Conservation (phyloP, 2,888 invertebrate species). For the Eupithecia centaureata region DNA sequence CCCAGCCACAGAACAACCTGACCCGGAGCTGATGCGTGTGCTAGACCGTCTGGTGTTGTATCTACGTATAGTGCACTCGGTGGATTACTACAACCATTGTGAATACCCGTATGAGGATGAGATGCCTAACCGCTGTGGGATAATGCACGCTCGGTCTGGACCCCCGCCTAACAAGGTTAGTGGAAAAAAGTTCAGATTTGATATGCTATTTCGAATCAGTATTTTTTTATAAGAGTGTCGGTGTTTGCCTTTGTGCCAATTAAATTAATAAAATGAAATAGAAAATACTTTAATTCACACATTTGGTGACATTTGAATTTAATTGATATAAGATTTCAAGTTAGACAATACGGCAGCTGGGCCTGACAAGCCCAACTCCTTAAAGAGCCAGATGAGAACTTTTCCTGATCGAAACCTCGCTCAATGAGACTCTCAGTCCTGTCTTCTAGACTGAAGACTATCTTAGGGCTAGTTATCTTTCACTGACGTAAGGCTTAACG, state of each 20-base stretch:
- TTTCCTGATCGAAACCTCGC: no score
- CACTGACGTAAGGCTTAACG: background rate
- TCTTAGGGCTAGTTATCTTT: background rate
- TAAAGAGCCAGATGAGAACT: no score
- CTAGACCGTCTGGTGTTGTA: conserved; percentile 94
- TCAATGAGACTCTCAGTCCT: no score
- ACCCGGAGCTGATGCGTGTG: conserved; percentile 85
- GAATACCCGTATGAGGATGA: conserved; percentile 99
- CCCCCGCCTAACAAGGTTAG: conserved; percentile 91
- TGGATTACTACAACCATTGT: conserved; percentile 99
- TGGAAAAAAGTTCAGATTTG: background rate
- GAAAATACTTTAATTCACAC: no score
- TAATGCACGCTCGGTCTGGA: conserved; percentile 97
- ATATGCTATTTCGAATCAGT: background rate
- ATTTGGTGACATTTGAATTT: no score
- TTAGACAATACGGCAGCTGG: no score
- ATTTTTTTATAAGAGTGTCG: no score
- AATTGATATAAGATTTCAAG: no score
- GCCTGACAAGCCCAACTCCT: no score
- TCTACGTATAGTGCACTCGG: conserved; percentile 97
- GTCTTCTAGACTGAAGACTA: no score
- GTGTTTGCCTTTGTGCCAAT: no score
- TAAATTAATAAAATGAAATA: no score
- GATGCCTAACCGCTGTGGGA: conserved; percentile 99
- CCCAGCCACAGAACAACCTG: conserved; percentile 59